Evolutionary conservation across 2,797 vertebrate species (phyloP), one percentile per base, ranked within the genome.

Genomic region (Clarias platycephalus): DNA sequence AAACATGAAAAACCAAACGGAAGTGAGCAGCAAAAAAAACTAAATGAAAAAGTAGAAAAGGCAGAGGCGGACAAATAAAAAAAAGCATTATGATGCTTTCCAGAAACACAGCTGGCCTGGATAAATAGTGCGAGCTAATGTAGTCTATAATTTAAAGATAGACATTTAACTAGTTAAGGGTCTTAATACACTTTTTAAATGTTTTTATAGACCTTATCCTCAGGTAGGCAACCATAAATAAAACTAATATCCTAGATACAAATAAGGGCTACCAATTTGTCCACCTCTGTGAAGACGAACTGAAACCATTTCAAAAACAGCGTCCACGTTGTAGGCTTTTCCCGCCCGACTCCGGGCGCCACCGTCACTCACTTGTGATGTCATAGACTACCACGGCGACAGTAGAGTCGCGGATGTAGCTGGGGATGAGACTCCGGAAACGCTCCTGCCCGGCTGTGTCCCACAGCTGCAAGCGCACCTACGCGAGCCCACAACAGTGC

Each of bases 371-470:
- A 97, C 96, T 97, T 97, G 96, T 97, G 94, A 97, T 96, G 95
- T 97, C 96, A 97, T 94, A 97, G 94, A 97, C 96, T 95, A 97
- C 96, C 95, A 97, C 96, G 91, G 96, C 96, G 92, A 97, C 96
- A 93, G 96, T 97, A 93, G 96, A 97, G 95, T 97, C 96, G 92
- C 96, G 96, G 95, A 97, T 97, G 96, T 97, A 97, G 96, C 96
- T 97, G 95, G 96, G 96, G 93, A 97, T 97, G 94, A 97, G 95
- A 95, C 96, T 97, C 95, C 96, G 96, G 95, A 97, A 96, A 87
- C 96, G 96, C 88, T 97, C 96, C 96, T 97, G 96, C 92, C 96
- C 96, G 92, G 96, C 96, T 91, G 96, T 97, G 95, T 97, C 96
- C 96, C 96, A 97, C 75, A 97, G 95, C 95, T 97, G 96, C 95